Evolutionary conservation across 2,797 vertebrate genomes (phyloP).

Genomic region (Sebastes taczanowskii): DNA sequence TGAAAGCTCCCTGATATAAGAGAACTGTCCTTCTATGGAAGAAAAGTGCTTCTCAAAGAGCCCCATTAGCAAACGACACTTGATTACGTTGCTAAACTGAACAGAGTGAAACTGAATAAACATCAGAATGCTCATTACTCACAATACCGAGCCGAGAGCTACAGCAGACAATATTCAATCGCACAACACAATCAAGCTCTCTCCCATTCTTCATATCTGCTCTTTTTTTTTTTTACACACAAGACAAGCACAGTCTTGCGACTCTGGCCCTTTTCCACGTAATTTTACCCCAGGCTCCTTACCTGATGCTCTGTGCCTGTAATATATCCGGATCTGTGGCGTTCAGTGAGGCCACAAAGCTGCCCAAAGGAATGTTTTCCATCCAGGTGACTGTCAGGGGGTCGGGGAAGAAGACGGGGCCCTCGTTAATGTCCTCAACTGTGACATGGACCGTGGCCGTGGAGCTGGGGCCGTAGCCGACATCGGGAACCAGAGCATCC

Average conservation of each 20-base stretch:
- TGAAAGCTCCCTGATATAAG: not conserved
- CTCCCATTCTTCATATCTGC: not conserved
- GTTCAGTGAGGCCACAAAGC: conserved; percentile 89
- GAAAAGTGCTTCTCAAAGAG: not conserved
- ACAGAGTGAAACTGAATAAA: not conserved
- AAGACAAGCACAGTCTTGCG: not conserved
- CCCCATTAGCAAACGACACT: not conserved
- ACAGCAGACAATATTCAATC: not conserved
- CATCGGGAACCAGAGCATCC: conserved; percentile 89
- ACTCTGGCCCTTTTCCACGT: not conserved
- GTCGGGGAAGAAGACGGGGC: conserved; percentile 93
- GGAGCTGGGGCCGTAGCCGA: conserved; percentile 91
- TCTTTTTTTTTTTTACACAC: not conserved
- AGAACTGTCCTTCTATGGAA: not conserved
- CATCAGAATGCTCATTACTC: conserved; percentile 11
- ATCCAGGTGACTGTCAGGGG: conserved; percentile 88
- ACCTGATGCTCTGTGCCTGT: conserved; percentile 93
- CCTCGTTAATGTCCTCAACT: conserved; percentile 93
- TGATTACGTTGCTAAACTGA: not conserved
- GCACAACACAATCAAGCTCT: not conserved
- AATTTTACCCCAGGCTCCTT: conserved; percentile 33
- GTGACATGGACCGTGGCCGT: conserved; percentile 92
- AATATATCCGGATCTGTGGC: conserved; percentile 94
- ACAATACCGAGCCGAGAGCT: not conserved
- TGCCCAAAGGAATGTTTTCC: conserved; percentile 91